Evolutionary conservation across 2,113 vertebrate genomes (phyloP), one percentile per base, ranked within the genome.

Genomic region (Equus quagga): DNA sequence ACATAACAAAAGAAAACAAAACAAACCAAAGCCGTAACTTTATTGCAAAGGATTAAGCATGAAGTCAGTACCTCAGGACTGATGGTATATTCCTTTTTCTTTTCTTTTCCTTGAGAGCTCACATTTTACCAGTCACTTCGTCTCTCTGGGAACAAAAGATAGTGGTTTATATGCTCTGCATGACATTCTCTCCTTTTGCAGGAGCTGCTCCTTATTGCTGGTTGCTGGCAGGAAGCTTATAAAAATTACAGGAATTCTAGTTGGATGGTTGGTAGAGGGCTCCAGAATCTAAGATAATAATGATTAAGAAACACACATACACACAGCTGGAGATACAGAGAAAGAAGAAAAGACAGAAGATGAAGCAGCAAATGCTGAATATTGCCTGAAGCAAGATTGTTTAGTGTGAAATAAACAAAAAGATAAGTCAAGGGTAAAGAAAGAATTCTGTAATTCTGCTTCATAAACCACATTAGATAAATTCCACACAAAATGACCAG

Each of bases 271-370:
- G 69, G 17, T 73, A 87, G 19, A 64, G 18, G 69, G 15, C 5
- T 69, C 11, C 28, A 97, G 17, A 95, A 62, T 75, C 56, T 81
- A 94, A 97, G 67, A 89, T 85, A 86, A 31, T 91, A 89, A 62
- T 49, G 21, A 46, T 67, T 28, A 7, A 88, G n/a, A 78, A 24
- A 56, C 44, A 26, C n/a, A 80, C 28, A 36, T 51, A 33, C 3
- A 60, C 13, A 67, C 10, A 44, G 21, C 26, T 73, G 69, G 8
- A 56, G 80, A 72, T 24, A 67, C 14, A 94, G 9, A 91, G 26
- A 72, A 72, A 36, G 56, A 89, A 83, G 19, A 58, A 82, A 89
- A 70, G 17, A 0, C 6, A 33, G 44, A 58, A 81, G n/a, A 90
- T 65, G 41, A 80, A 93, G 46, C 31, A 90, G 15, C 36, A 89